Conservation (phyloP, 1,140 invertebrate genomes). For the Solenopsis invicta region DNA sequence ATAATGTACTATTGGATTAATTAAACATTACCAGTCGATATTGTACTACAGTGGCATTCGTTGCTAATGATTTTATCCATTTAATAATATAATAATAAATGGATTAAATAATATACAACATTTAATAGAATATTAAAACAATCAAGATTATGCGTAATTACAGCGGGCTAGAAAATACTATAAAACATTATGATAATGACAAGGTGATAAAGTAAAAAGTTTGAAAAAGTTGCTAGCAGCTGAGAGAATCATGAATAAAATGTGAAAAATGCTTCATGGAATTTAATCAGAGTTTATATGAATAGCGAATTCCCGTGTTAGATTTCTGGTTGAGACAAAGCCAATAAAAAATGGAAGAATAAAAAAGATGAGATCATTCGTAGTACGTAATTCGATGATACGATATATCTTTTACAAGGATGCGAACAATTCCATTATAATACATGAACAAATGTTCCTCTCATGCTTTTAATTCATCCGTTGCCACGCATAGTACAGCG, state of each 20-base stretch:
- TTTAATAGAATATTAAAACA: background rate
- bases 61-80: slow-evolving; percentile 16
- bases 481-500: background rate
- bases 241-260: slow-evolving; percentile 12
- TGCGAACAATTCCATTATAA: slow-evolving; percentile 32
- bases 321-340: slow-evolving; percentile 15
- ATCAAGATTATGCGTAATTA: background rate
- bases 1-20: background rate
- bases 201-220: background rate
- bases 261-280: background rate
- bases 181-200: slow-evolving; percentile 8
- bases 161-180: background rate
- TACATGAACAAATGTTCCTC: background rate
- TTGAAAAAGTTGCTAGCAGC: background rate
- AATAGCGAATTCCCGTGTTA: background rate
- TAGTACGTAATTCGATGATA: slow-evolving; percentile 54
- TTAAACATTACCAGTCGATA: background rate
- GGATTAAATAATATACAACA: too few relatives aligned
- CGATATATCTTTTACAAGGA: background rate
- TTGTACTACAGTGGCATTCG: background rate
- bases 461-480: slow-evolving; percentile 3
- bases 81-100: background rate
- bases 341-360: slow-evolving; percentile 4
- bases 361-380: slow-evolving; percentile 31
- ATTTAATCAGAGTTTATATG: slow-evolving; percentile 39